Percentiles rank a stretch among this genome's conserved stretches.
phyloP scores from a whole-genome alignment of 2,888 invertebrate species.

The Catocala fraxini region DNA sequence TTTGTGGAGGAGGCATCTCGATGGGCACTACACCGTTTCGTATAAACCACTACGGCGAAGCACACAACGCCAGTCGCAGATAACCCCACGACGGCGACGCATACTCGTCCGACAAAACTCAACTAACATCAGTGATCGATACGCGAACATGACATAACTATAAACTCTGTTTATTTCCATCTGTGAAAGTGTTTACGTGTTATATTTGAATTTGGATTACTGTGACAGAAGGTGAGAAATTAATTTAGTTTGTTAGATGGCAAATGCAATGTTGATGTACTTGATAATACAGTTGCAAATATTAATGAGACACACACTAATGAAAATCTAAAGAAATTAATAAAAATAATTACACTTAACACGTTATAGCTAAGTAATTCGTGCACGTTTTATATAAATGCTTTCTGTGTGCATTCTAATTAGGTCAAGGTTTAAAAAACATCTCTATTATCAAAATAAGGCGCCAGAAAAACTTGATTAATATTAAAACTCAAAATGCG shows the following conservation, averaged over 20 bases:
- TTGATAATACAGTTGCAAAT: too few species aligned
- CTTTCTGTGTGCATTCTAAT: too few species aligned
- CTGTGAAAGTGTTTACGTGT: constrained; percentile 48
- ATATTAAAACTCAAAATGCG: neutral
- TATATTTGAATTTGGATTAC: constrained; percentile 36
- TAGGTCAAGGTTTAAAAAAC: too few species aligned
- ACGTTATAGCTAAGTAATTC: too few species aligned
- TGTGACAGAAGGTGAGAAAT: constrained; percentile 36
- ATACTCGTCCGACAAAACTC: constrained; percentile 12
- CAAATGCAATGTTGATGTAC: too few species aligned
- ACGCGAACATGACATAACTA: constrained; percentile 42
- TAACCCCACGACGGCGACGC: constrained; percentile 35
- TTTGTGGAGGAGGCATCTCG: constrained; percentile 47
- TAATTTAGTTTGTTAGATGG: neutral
- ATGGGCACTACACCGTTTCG: constrained; percentile 35
- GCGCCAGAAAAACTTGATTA: too few species aligned
- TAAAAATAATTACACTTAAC: too few species aligned
- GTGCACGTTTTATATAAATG: too few species aligned
- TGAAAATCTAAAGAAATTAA: too few species aligned
- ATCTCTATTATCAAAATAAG: too few species aligned
- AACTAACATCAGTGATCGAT: constrained; percentile 23
- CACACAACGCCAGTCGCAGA: constrained; percentile 46
- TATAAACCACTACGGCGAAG: constrained; percentile 50
- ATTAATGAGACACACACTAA: too few species aligned
- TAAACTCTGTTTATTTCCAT: constrained; percentile 18